phyloP scores from a whole-genome alignment of 1,140 invertebrate species.

The Drosophila trapezifrons region DNA sequence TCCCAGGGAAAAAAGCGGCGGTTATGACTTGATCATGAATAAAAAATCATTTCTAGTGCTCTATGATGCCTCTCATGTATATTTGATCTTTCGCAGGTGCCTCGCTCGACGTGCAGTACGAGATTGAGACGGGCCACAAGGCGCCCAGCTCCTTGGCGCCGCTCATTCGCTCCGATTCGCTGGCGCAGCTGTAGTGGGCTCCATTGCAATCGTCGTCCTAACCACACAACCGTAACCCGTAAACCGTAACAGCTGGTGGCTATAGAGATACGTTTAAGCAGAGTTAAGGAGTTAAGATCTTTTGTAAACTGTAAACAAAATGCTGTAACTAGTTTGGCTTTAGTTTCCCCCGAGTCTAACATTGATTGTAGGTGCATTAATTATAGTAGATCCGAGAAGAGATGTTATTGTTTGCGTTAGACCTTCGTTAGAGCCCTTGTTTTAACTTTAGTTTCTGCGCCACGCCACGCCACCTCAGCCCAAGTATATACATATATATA shows the following conservation, averaged over 20 bases:
- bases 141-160: constrained; percentile 91
- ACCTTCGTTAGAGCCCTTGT: constrained; percentile 14
- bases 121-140: constrained; percentile 90
- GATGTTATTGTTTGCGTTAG: constrained; percentile 56
- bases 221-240: constrained; percentile 28
- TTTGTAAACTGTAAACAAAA: constrained; percentile 63
- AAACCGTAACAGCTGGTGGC: constrained; percentile 46
- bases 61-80: constrained; percentile 14
- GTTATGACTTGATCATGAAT: constrained; percentile 8
- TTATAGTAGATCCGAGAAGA: constrained; percentile 42
- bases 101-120: constrained; percentile 91
- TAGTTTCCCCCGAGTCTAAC: constrained; percentile 49
- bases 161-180: constrained; percentile 90
- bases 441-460: constrained; percentile 31
- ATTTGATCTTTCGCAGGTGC: constrained; percentile 85
- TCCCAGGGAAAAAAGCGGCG: constrained; percentile 4
- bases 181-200: constrained; percentile 87
- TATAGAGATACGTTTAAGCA: constrained; percentile 60
- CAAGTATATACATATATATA: constrained; percentile 20
- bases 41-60: neutral
- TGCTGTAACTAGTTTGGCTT: constrained; percentile 78
- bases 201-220: constrained; percentile 21
- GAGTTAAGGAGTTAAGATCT: constrained; percentile 48
- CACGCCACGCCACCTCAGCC: constrained; percentile 54
- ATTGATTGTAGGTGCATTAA: constrained; percentile 38